A percentile compares a stretch with the other conserved stretches of the same genome.
These are phyloP conservation scores for Nebria salina DNA, from an alignment of 2,888 invertebrate species.

Conservation along the genomic window DNA sequence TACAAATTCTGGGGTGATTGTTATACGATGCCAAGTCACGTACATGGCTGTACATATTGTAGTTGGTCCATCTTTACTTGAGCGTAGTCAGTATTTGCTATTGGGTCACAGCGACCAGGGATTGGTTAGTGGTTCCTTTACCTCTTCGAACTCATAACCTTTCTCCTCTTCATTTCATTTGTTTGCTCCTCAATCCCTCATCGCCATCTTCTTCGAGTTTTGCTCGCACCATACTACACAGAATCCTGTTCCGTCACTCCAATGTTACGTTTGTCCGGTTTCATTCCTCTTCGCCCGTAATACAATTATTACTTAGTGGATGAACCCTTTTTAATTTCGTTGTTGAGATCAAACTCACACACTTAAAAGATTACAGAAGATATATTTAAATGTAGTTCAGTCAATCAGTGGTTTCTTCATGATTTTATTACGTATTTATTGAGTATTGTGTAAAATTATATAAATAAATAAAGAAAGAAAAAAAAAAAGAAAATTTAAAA, in stretches of 20 bases:
- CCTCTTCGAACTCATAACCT: neutral
- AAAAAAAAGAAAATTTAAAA: conserved; percentile 60
- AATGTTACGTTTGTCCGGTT: conserved; percentile 16
- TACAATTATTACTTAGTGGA: conserved; percentile 37
- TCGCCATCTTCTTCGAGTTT: neutral
- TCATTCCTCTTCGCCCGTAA: conserved; percentile 25
- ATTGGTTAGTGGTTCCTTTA: neutral
- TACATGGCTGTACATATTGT: conserved; percentile 48
- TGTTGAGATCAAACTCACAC: conserved; percentile 13
- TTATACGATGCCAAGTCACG: conserved; percentile 62
- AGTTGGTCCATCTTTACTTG: conserved; percentile 20
- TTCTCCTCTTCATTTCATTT: neutral
- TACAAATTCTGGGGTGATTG: conserved; percentile 61
- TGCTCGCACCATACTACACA: neutral
- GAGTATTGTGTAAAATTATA: conserved; percentile 42
- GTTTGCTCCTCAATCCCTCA: neutral
- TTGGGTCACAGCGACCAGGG: neutral
- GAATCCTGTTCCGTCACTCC: neutral
- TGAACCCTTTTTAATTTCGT: neutral
- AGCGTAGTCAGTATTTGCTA: conserved; percentile 42
- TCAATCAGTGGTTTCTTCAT: conserved; percentile 33
- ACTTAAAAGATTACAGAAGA: neutral
- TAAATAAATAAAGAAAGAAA: conserved; percentile 30
- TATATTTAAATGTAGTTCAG: conserved; percentile 37
- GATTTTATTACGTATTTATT: conserved; percentile 47